Conservation (phyloP, 1,140 invertebrate species). For the Eciton burchellii region DNA sequence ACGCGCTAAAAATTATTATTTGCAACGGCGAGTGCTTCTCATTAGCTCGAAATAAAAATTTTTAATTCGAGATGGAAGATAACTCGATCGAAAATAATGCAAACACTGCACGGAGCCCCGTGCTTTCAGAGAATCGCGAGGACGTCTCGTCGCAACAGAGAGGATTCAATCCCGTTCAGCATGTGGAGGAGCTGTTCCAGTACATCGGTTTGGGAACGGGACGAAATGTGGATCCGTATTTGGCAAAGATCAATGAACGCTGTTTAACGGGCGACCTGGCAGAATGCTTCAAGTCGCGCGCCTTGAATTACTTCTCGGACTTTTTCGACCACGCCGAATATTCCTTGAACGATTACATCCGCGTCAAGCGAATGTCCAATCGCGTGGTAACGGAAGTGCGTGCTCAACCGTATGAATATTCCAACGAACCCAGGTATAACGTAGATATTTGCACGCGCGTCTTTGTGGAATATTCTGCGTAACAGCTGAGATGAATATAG, state of each 20-base stretch:
- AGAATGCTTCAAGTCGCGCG: constrained; percentile 92
- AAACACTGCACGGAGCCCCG: not conserved
- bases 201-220: constrained; percentile 91
- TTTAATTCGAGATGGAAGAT: no score
- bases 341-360: constrained; percentile 89
- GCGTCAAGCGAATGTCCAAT: constrained; percentile 89
- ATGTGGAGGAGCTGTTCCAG: constrained; percentile 89
- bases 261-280: constrained; percentile 91
- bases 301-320: constrained; percentile 90
- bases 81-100: constrained; percentile 25
- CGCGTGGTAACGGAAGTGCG: constrained; percentile 86
- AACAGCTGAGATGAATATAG: not conserved
- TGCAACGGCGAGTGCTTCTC: not conserved
- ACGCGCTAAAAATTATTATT: no score
- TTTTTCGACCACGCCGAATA: constrained; percentile 88
- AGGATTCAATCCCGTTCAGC: constrained; percentile 77
- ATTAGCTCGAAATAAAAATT: constrained; percentile 5
- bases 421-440: constrained; percentile 86
- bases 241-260: constrained; percentile 89
- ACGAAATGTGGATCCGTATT: constrained; percentile 90
- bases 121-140: constrained; percentile 62
- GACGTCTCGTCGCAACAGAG: constrained; percentile 31
- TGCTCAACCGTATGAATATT: constrained; percentile 88
- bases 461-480: not conserved
- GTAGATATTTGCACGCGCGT: not conserved